Evolutionary conservation across 2,888 invertebrate species (phyloP).

Genomic region (Hetaerina titia): DNA sequence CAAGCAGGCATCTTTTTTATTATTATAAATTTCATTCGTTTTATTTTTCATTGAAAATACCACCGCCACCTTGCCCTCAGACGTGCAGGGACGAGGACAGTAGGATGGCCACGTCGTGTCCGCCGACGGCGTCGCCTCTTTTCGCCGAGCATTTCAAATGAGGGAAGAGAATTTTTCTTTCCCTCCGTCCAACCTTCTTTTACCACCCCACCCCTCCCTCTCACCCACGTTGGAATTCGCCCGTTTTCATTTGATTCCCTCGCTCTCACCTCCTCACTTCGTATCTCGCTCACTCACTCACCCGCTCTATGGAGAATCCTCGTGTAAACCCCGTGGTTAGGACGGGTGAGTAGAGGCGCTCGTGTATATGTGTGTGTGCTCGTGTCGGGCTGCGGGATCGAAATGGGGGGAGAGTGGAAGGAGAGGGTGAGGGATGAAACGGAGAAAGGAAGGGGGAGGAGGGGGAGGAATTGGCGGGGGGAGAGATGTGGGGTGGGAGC

Average conservation of each 20-base stretch:
- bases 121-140: neutral
- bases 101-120: neutral
- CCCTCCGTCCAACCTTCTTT: neutral
- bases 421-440: neutral
- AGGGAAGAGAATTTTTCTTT: neutral
- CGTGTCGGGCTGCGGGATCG: too few species aligned
- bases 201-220: neutral
- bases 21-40: neutral
- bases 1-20: neutral
- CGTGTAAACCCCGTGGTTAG: neutral
- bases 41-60: neutral
- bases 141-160: neutral
- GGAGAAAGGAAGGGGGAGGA: neutral
- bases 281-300: neutral
- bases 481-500: neutral
- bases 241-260: neutral
- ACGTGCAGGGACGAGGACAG: neutral
- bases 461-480: neutral
- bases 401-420: too few species aligned
- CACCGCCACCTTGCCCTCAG: neutral
- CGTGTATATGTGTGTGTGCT: too few species aligned
- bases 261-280: neutral
- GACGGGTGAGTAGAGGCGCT: too few species aligned
- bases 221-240: neutral
- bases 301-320: neutral